Evolutionary conservation across 2,888 invertebrate species (phyloP), one percentile per base, ranked within the genome.

Genomic region (Mythimna impura): DNA sequence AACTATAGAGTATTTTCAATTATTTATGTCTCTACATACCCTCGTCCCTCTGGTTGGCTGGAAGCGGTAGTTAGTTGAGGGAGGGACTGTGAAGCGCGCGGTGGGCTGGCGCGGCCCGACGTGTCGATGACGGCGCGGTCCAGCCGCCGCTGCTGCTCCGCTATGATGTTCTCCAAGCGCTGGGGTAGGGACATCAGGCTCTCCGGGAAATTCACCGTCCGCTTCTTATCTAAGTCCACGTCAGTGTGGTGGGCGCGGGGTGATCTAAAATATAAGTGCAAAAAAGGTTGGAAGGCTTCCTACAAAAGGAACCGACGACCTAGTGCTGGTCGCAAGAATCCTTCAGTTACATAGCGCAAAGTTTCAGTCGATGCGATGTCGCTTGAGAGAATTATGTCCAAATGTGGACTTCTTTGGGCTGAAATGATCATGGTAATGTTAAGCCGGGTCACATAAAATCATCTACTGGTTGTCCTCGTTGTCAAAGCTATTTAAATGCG

Each of bases 171-270:
- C 83, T 93, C 93, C 50, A 93, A 75, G 3, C 94, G 87, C 73
- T 95, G 95, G 6, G 93, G 93, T 14, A 94, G 84, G 1, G 94
- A 93, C n/a, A 93, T 84, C 58, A 93, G 81, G 34, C 90, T 93
- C 70, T 91, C 89, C 0, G 94, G 94, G 76, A 95, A 95, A 85
- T 94, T 94, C 60, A 95, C 94, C 2, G 91, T 91, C 6, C 93
- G 89, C 76, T 94, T 94, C 77, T 92, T 93, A 70, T 90, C 92
- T 22, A 87, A 68, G 3, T 90, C 92, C 17, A 86, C 74, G 6
- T 90, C 89, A 6, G 83, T 68, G 50, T 88, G 89, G 17, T 87
- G 89, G 14, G 78, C 73, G 14, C 81, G 88, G 1, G 91, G 91
- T 4, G 93, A 91, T 76, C 93, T 94, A 20, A 47, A 47, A 47